phyloP scores from a whole-genome alignment of 2,888 invertebrate genomes.

The Nematopogon swammerdamellus region DNA sequence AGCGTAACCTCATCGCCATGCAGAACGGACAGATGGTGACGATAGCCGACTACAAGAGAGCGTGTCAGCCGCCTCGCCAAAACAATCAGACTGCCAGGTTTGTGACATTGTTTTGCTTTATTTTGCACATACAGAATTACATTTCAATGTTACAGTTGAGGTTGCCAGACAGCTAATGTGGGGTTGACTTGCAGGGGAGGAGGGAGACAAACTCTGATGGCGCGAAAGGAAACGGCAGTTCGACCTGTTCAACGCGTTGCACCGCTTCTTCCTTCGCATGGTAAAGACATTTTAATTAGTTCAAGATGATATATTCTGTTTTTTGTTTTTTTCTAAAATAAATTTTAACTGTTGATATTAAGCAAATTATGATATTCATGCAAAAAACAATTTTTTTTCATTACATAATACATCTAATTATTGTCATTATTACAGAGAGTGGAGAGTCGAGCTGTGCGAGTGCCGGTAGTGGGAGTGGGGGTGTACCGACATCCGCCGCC shows the following conservation, averaged over 20 bases:
- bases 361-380: no score
- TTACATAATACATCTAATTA: no score
- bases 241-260: neutral
- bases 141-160: no score
- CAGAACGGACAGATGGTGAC: slow-evolving; percentile 41
- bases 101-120: neutral
- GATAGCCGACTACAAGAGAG: slow-evolving; percentile 40
- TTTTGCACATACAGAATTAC: no score
- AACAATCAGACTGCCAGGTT: neutral
- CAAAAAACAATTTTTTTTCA: no score
- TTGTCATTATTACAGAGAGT: neutral
- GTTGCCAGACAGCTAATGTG: neutral
- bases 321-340: no score
- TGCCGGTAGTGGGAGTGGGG: neutral
- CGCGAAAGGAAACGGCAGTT: slow-evolving; percentile 2
- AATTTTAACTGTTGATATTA: no score
- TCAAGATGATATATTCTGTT: no score
- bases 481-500: neutral
- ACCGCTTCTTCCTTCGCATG: neutral
- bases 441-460: neutral
- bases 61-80: slow-evolving; percentile 28
- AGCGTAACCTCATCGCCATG: slow-evolving; percentile 36
- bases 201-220: slow-evolving; percentile 2
- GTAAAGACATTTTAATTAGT: no score
- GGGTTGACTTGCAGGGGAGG: neutral